These are phyloP conservation scores for Portunus trituberculatus DNA, from an alignment of 1,140 invertebrate genomes.

Conservation along the genomic window DNA sequence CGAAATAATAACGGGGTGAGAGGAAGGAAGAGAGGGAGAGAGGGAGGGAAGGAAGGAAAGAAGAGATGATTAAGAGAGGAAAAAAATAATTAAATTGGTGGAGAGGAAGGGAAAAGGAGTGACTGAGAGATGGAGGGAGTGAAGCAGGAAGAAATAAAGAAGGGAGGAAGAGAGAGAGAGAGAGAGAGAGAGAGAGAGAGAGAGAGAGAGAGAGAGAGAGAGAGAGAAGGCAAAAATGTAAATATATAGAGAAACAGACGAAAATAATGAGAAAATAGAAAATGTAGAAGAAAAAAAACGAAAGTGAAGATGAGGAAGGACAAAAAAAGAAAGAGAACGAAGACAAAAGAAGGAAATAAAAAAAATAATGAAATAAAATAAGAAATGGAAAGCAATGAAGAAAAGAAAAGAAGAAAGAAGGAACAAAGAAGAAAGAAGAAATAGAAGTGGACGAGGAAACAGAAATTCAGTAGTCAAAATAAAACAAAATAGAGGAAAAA, in stretches of 20 bases:
- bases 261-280: neutral
- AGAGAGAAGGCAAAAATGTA: neutral
- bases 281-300: neutral
- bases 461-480: too few species aligned
- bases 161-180: neutral
- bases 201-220: too few species aligned
- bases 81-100: too few species aligned
- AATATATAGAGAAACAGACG: neutral
- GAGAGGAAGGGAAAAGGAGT: neutral
- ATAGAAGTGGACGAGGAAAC: too few species aligned
- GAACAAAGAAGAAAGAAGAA: too few species aligned
- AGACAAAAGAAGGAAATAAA: neutral
- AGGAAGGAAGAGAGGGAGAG: too few species aligned
- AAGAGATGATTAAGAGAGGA: too few species aligned
- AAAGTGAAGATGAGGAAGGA: neutral
- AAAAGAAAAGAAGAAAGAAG: too few species aligned
- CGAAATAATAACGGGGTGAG: too few species aligned
- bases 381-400: neutral
- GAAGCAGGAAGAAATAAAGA: neutral
- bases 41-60: slow-evolving; percentile 24
- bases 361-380: too few species aligned
- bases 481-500: neutral
- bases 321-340: neutral
- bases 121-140: neutral
- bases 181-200: too few species aligned